These are phyloP conservation scores for Euthynnus affinis DNA, from an alignment of 2,797 vertebrate genomes.

Conservation along the genomic window DNA sequence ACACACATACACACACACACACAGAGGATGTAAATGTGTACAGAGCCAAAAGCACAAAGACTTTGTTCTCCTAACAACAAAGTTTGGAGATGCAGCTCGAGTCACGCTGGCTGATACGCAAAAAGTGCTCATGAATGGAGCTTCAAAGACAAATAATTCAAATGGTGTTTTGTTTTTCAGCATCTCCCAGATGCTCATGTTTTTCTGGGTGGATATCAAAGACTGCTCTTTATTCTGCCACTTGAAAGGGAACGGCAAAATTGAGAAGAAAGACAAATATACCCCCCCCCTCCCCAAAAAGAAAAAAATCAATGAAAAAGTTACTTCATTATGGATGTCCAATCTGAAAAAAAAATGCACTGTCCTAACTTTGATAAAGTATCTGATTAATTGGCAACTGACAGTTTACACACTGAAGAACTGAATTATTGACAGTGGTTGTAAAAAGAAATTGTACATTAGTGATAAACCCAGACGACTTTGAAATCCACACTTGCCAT, in stretches of 20 bases:
- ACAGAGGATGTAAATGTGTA: neutral
- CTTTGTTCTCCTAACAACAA: constrained; percentile 55
- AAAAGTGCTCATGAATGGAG: constrained; percentile 62
- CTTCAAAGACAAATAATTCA: constrained; percentile 78
- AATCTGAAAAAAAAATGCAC: constrained; percentile 56
- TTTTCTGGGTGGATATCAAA: constrained; percentile 81
- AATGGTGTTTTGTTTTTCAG: constrained; percentile 74
- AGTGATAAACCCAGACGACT: constrained; percentile 41
- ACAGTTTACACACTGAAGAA: constrained; percentile 29
- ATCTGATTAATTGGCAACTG: constrained; percentile 47
- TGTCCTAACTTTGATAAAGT: constrained; percentile 56
- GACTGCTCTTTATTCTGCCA: constrained; percentile 65
- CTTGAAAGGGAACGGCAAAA: constrained; percentile 74
- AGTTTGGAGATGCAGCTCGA: constrained; percentile 57
- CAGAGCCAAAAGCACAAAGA: constrained; percentile 3
- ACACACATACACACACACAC: neutral
- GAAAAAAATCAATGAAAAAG: constrained; percentile 68
- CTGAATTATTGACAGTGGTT: constrained; percentile 37
- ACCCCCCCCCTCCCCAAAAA: neutral
- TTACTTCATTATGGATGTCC: constrained; percentile 64
- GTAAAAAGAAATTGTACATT: constrained; percentile 26
- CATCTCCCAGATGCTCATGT: constrained; percentile 78
- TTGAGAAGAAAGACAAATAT: constrained; percentile 63
- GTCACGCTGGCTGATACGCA: constrained; percentile 43
- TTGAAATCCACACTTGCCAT: constrained; percentile 41